A percentile compares a stretch with the other conserved stretches of the same genome.
Evolutionary conservation across 2,113 vertebrate species (phyloP).

Genomic region (Psittacus erithacus): DNA sequence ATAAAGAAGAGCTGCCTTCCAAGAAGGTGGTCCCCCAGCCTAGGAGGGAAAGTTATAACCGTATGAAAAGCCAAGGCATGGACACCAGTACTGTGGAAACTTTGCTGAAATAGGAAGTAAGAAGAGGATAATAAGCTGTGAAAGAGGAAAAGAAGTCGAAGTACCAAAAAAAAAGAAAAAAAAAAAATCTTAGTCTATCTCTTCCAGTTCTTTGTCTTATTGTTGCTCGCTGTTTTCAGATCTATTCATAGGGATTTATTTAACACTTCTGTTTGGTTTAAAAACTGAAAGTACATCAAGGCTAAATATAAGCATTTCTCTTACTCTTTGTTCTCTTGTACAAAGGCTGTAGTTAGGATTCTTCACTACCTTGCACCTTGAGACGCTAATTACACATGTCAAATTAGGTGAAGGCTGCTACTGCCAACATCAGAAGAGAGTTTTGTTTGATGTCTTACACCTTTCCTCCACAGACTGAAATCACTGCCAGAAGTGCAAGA

Average conservation of each 20-base stretch:
- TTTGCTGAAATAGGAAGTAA: background rate
- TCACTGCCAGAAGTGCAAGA: constrained; percentile 23
- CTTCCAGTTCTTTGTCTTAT: background rate
- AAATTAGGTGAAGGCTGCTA: background rate
- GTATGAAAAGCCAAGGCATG: background rate
- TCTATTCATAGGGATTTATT: background rate
- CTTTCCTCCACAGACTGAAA: background rate
- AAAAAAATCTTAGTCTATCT: background rate
- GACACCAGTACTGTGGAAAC: background rate
- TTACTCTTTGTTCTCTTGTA: background rate
- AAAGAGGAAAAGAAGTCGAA: background rate
- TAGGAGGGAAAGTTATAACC: rapidly evolving
- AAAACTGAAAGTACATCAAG: background rate
- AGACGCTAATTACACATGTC: constrained; percentile 42
- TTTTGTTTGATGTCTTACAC: constrained; percentile 46
- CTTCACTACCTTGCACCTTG: background rate
- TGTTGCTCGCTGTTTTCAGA: background rate
- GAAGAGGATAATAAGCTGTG: background rate
- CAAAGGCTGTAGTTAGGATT: background rate
- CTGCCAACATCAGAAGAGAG: background rate
- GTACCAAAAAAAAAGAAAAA: background rate
- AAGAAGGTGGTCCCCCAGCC: background rate
- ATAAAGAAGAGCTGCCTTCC: background rate
- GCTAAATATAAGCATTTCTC: background rate
- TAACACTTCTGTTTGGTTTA: background rate